Evolutionary conservation across 2,113 vertebrate species (phyloP), one percentile per base, ranked within the genome.

Genomic region (Cyprinodon tularosa): DNA sequence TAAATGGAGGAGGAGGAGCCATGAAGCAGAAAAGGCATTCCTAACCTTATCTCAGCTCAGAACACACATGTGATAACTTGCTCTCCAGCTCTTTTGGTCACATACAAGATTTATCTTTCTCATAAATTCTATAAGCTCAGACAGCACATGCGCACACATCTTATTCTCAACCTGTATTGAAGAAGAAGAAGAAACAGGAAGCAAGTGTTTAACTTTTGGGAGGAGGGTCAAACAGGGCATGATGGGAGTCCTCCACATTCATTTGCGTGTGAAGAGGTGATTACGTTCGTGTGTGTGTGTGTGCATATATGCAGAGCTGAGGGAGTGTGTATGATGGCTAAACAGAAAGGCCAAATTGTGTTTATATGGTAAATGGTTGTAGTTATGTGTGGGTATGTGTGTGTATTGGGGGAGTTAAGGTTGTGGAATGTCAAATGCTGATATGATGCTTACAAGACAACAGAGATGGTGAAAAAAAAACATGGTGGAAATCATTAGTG

Each of bases 401-500:
- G 86, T 76, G 81, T 44, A 82, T 53, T 65, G 72, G 83, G 72
- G 84, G 84, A 82, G 88, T 88, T 81, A 72, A 78, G 82, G 76
- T 86, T 87, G 87, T 85, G 89, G 90, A 92, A 92, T 92, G 91
- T 92, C 90, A 88, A 87, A 89, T 90, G 88, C 86, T 90, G 88
- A 85, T 75, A 78, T 74, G 86, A 81, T 91, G 89, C 87, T 91
- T 90, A 86, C 81, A 77, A 81, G 44, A 89, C 84, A 90, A 92
- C 89, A 91, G 86, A 85, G 83, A 50, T 13, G 14, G 68, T 57
- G 44, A 78, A 75, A 70, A 29, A 73, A 86, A 62, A 89, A 84
- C 82, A 76, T 39, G 44, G 64, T 78, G 77, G 86, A 85, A 68
- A 80, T 71, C 66, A 81, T 77, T 68, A 81, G 3, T 69, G 36